Evolutionary conservation across 1,140 invertebrate species (phyloP), one percentile per base, ranked within the genome.

Genomic region (Anadara kagoshimensis): DNA sequence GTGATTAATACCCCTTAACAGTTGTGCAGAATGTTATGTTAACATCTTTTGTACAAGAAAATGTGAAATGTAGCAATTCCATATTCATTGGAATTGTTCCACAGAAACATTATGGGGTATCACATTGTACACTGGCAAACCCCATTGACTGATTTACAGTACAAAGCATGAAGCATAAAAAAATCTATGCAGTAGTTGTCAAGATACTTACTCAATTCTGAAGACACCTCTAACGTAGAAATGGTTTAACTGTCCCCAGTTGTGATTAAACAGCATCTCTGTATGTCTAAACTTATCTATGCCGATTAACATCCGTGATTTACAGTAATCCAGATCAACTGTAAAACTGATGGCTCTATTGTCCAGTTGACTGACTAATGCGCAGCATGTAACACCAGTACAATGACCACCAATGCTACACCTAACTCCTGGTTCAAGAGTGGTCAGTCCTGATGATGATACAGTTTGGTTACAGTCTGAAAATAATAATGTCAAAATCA

Each of bases 201-300:
- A n/a, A 26, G 14, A 29, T 29, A 53, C 67, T 26, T 53, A 71
- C 69, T 53, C 41, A 11, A 71, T 5, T 16, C 61, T 63, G 26
- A 71, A 64, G 5, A 64, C 51, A 4, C 69, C 69, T 54, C 61
- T 63, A 26, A 64, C n/a, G 41, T 59, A 61, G 61, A 64, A 71
- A 24, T 49, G 44, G 14, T 63, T 49, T 41, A 53, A 20, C 49
- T 53, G 44, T 44, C 69, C 69, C 59, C 57, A 64, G 20, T 22
- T 71, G 51, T 71, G 62, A 44, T 56, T 45, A 36, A 54, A 64
- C 16, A 71, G 26, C 62, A 64, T 64, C 8, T 64, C 14, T 11
- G 45, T n/a, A n/a, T 64, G 29, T 36, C 7, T 36, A 29, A 41
- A 20, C 20, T 22, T 45, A 59, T 71, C 67, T n/a, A 71, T 64